Conservation (phyloP, 2,888 invertebrate genomes). For the Hylaea fasciaria region DNA sequence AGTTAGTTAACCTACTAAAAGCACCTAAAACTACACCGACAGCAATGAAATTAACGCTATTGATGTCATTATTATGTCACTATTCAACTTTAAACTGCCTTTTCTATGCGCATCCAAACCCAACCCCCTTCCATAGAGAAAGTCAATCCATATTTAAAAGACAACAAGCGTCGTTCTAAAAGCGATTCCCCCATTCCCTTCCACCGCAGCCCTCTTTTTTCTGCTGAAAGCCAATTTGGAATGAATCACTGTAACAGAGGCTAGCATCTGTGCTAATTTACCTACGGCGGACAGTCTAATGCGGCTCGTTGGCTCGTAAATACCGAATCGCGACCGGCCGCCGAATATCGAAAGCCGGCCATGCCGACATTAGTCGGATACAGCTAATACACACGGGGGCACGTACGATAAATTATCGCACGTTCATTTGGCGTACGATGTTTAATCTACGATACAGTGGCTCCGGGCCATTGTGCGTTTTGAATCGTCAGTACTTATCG, state of each 20-base stretch:
- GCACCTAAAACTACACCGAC: no score
- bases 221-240: constrained; percentile 84
- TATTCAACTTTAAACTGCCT: no score
- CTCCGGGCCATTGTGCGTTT: constrained; percentile 66
- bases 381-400: constrained; percentile 84
- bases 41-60: no score
- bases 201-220: constrained; percentile 75
- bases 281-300: constrained; percentile 85
- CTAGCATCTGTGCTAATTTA: constrained; percentile 85
- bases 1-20: no score
- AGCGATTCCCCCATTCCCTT: constrained; percentile 76
- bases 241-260: constrained; percentile 84
- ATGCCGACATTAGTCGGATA: constrained; percentile 84
- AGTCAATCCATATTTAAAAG: constrained; percentile 46
- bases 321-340: constrained; percentile 81
- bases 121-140: not conserved
- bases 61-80: no score
- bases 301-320: constrained; percentile 82
- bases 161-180: constrained; percentile 74
- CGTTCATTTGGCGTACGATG: constrained; percentile 84
- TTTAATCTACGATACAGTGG: constrained; percentile 81
- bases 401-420: constrained; percentile 81
- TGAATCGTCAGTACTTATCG: constrained; percentile 49
- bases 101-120: not conserved
- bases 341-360: constrained; percentile 76